Percentiles rank a stretch among this genome's conserved stretches.
Conservation (phyloP, 2,888 invertebrate genomes). For the Torymus tubicola region DNA sequence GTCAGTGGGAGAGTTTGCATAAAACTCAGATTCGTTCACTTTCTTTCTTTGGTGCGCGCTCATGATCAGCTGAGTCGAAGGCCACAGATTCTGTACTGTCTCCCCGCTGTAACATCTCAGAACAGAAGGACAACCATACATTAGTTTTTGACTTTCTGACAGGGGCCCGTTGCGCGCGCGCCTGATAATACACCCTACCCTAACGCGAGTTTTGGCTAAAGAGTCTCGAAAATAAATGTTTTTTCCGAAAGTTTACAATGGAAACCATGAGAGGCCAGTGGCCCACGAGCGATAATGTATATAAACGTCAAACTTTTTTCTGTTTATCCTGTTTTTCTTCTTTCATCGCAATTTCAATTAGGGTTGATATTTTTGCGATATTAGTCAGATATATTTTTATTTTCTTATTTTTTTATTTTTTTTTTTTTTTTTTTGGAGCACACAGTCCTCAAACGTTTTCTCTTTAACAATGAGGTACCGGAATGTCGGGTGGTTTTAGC, state of each 20-base stretch:
- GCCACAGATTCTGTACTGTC: conserved; percentile 77
- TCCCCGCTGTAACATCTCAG: conserved; percentile 78
- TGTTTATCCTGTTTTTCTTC: conserved; percentile 57
- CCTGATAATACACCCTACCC: conserved; percentile 52
- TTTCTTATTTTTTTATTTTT: too few species aligned
- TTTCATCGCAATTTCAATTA: conserved; percentile 56
- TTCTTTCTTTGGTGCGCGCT: conserved; percentile 75
- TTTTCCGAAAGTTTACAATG: conserved; percentile 20
- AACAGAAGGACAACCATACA: conserved; percentile 78
- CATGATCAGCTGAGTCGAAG: conserved; percentile 76
- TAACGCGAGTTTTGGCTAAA: conserved; percentile 34
- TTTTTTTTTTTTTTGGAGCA: conserved; percentile 41
- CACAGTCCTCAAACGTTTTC: conserved; percentile 26
- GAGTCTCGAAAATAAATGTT: conserved; percentile 41
- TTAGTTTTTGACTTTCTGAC: conserved; percentile 71
- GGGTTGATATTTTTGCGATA: conserved; percentile 59
- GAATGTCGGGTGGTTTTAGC: conserved; percentile 65
- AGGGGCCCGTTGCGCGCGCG: conserved; percentile 34
- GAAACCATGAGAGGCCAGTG: conserved; percentile 44
- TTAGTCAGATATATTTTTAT: conserved; percentile 49
- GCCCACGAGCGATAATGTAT: conserved; percentile 50
- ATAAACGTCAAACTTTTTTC: conserved; percentile 52
- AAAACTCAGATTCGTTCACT: conserved; percentile 75
- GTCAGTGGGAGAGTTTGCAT: conserved; percentile 72
- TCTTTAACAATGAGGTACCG: conserved; percentile 57